Conservation (phyloP, 2,888 invertebrate species). For the Yponomeuta cagnagella region DNA sequence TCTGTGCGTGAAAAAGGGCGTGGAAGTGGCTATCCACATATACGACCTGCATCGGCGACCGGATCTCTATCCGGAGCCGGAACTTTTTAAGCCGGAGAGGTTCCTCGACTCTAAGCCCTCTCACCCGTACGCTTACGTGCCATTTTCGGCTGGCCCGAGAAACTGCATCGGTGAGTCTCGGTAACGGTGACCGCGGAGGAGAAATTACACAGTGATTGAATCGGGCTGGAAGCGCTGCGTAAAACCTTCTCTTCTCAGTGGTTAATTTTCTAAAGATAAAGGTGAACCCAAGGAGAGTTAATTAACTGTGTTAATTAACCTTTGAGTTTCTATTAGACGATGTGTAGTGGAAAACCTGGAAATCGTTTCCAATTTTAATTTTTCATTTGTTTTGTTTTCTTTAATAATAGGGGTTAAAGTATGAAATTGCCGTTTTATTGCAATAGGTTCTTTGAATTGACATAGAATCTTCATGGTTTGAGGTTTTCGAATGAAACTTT, state of each 20-base stretch:
- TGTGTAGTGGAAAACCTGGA: no score
- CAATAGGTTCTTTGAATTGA: no score
- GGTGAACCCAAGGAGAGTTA: not conserved
- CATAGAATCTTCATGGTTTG: no score
- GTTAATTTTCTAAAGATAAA: not conserved
- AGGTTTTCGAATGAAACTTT: no score
- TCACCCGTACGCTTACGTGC: constrained; percentile 78
- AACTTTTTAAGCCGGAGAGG: constrained; percentile 79
- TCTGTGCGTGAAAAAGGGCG: constrained; percentile 57
- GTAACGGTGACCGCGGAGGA: not conserved
- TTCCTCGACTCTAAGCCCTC: constrained; percentile 68
- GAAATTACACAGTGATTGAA: not conserved
- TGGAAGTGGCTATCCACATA: constrained; percentile 70
- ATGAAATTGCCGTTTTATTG: no score
- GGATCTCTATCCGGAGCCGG: constrained; percentile 79
- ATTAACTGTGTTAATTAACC: no score
- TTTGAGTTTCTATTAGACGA: no score
- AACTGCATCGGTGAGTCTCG: constrained; percentile 78
- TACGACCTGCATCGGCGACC: constrained; percentile 79
- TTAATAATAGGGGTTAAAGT: no score
- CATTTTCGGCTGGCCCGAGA: constrained; percentile 80
- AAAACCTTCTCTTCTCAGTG: not conserved
- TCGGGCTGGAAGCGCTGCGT: not conserved
- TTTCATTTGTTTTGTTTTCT: no score
- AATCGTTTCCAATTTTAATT: no score